Evolutionary conservation across 2,113 vertebrate genomes (phyloP).

Genomic region (Cyanoderma ruficeps): DNA sequence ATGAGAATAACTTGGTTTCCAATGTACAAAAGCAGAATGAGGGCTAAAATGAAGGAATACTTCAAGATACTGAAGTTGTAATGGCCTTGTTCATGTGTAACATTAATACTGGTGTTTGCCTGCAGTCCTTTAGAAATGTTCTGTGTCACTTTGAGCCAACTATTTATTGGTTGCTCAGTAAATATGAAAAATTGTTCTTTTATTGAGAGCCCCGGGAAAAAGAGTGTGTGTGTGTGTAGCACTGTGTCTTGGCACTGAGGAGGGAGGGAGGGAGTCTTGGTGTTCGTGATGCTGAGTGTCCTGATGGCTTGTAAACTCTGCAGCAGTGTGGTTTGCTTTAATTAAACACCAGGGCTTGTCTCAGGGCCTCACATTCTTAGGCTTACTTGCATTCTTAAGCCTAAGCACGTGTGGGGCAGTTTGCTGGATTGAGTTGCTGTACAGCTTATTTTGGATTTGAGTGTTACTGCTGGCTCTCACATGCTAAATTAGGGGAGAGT

Average conservation of each 20-base stretch:
- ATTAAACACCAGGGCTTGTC: neutral
- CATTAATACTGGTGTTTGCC: neutral
- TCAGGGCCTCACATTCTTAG: neutral
- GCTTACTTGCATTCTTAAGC: neutral
- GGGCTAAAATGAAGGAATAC: neutral
- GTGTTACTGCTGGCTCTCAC: neutral
- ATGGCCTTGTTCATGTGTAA: neutral
- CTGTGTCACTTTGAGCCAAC: neutral
- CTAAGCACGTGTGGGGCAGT: neutral
- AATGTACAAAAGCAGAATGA: neutral
- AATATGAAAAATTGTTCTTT: neutral
- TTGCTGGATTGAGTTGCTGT: neutral
- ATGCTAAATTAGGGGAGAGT: neutral
- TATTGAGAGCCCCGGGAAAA: neutral
- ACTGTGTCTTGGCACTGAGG: neutral
- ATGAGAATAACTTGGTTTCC: neutral
- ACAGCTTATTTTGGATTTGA: conserved; percentile 34
- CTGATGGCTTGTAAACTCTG: neutral
- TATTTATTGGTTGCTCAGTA: neutral
- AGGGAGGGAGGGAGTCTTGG: neutral
- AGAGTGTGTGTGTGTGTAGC: neutral
- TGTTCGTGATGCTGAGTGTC: neutral
- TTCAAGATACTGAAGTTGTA: neutral
- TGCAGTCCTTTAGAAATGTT: neutral
- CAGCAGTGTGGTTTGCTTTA: neutral